Evolutionary conservation across 2,113 vertebrate species (phyloP).

Genomic region (Ramphastos sulfuratus): DNA sequence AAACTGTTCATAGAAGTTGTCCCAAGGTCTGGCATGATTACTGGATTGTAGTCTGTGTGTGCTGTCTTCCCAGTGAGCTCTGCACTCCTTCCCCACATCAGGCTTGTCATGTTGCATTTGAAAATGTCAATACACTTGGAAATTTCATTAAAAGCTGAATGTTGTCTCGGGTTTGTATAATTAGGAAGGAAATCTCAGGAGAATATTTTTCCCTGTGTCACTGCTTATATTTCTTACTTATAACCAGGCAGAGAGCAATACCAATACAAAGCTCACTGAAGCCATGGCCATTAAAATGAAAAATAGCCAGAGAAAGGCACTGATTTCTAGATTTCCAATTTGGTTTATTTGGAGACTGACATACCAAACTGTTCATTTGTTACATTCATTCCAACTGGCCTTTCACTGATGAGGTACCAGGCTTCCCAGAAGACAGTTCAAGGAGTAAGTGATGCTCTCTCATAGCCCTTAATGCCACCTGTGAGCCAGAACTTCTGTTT

Average conservation of each 20-base stretch:
- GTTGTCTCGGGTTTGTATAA: background rate
- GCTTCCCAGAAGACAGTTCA: background rate
- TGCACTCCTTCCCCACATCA: background rate
- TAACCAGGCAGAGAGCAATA: background rate
- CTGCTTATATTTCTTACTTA: background rate
- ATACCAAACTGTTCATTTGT: background rate
- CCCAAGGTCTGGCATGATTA: background rate
- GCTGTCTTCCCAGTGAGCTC: background rate
- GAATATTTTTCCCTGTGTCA: background rate
- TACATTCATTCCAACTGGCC: background rate
- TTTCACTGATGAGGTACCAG: background rate
- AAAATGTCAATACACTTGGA: background rate
- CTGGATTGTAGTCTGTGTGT: background rate
- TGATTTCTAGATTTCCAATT: background rate
- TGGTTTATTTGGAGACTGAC: background rate
- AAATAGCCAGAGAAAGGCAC: background rate
- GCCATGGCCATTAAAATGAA: background rate
- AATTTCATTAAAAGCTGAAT: constrained; percentile 12
- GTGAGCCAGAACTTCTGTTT: background rate
- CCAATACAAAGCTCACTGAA: background rate
- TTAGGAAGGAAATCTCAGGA: background rate
- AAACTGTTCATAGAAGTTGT: background rate
- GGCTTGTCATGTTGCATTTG: background rate
- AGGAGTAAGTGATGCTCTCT: background rate
- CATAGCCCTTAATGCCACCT: background rate